These are phyloP conservation scores for Gadus macrocephalus DNA, from an alignment of 2,113 vertebrate species.

Conservation along the genomic window DNA sequence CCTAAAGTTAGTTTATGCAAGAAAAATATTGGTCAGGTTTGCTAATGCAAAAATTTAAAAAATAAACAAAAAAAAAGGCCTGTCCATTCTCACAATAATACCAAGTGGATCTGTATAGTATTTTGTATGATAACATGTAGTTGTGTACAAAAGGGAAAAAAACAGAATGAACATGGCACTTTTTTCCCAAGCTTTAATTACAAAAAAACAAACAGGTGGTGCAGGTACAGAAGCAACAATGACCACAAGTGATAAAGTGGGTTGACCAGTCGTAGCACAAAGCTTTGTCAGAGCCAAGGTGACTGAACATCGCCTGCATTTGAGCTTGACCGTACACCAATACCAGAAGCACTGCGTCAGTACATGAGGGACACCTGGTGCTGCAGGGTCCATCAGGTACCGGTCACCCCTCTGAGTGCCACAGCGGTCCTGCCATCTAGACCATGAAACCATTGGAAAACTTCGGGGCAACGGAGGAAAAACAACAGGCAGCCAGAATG, in stretches of 20 bases:
- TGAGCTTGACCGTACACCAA: slow-evolving; percentile 24
- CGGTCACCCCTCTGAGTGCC: slow-evolving; percentile 31
- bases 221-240: not conserved
- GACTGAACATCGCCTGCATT: slow-evolving; percentile 19
- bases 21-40: too few species aligned
- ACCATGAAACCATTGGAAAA: slow-evolving; percentile 31
- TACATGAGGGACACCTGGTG: not conserved
- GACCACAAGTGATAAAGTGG: not conserved
- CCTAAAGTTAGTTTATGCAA: too few species aligned
- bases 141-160: slow-evolving; percentile 47
- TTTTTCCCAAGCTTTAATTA: slow-evolving; percentile 57
- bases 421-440: slow-evolving; percentile 40
- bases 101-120: slow-evolving; percentile 42
- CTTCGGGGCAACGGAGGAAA: slow-evolving; percentile 27
- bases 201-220: slow-evolving; percentile 42
- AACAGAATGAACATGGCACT: slow-evolving; percentile 47
- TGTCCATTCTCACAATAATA: slow-evolving; percentile 21
- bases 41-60: not conserved
- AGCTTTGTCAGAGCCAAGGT: slow-evolving; percentile 13
- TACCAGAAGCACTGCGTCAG: not conserved
- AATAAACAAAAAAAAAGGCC: not conserved
- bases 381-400: slow-evolving; percentile 33
- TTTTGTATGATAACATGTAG: slow-evolving; percentile 63
- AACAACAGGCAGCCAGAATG: slow-evolving; percentile 7
- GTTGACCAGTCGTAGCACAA: slow-evolving; percentile 9